Base-by-base conservation (phyloP, 2,113 vertebrate species). In the Nerophis lumbriciformis region DNA sequence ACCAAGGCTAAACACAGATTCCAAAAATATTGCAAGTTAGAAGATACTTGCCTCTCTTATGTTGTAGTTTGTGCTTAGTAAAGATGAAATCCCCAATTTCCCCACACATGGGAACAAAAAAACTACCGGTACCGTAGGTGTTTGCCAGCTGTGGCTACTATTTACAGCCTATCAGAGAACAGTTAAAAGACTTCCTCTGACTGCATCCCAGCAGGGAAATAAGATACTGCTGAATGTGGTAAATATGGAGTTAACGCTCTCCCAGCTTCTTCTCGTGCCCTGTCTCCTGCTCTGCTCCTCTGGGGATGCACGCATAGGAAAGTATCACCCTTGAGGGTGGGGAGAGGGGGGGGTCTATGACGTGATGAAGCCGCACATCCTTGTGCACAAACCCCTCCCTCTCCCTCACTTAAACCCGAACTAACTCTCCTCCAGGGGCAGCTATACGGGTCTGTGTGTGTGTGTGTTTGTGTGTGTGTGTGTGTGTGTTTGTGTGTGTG, bases 171-270 rank as follows among this genome's bases (percentile, higher is more conserved):
- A 80, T 85, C 77, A 77, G 76, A 75, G 81, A 66, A 21, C 66
- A 79, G 74, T 79, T 78, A 44, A 71, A 81, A 75, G 75, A 72
- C 78, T 79, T 82, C 80, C 82, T 81, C 78, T 57, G 82, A 86
- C 83, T 68, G 4, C 64, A 72, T 71, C 71, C 74, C 81, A 71
- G 47, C 81, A 76, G 83, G 80, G 86, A 79, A 66, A 74, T 69
- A 52, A 81, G 84, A 83, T 84, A 65, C 78, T 84, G 82, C 83
- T 85, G 83, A 85, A 85, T 72, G 81, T 72, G 76, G 83, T 84
- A 78, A 83, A 85, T 81, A 73, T 70, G 67, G 73, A 70, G 66
- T 75, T 78, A 78, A 77, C 68, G 76, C 72, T 73, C 73, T 65
- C 75, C 63, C 73, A 38, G 4, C 55, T 61, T 73, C 73, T 75